Conservation (phyloP, 2,113 vertebrate species). For the Mungos mungo region DNA sequence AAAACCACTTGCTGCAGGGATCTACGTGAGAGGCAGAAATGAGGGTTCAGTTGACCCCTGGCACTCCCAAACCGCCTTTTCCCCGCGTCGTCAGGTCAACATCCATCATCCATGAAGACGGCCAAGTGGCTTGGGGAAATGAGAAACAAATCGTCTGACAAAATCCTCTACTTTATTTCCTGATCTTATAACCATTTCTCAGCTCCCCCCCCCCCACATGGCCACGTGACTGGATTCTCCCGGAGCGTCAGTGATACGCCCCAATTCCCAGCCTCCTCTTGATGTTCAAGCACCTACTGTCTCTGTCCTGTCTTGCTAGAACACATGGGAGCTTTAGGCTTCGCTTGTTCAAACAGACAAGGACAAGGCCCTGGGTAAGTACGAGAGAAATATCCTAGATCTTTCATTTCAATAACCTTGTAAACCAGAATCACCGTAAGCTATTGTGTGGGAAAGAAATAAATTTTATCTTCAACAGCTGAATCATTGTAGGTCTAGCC, state of each 20-base stretch:
- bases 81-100: neutral
- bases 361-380: neutral
- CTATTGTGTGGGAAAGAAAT: neutral
- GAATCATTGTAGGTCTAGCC: neutral
- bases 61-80: too few relatives aligned
- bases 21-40: neutral
- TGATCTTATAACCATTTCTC: neutral
- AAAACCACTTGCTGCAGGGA: neutral
- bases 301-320: neutral
- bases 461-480: neutral
- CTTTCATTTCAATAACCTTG: neutral
- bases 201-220: rapidly evolving
- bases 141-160: rapidly evolving
- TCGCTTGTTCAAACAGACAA: neutral
- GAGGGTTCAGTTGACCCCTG: neutral
- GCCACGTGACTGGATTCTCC: neutral
- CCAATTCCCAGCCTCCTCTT: too few relatives aligned
- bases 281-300: rapidly evolving
- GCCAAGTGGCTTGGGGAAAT: neutral
- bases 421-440: neutral
- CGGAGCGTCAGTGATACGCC: rapidly evolving
- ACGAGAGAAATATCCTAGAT: neutral
- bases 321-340: neutral
- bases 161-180: neutral
- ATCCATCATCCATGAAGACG: neutral